Conservation (phyloP, 1,140 invertebrate species). For the Hydropsyche tenuis region DNA sequence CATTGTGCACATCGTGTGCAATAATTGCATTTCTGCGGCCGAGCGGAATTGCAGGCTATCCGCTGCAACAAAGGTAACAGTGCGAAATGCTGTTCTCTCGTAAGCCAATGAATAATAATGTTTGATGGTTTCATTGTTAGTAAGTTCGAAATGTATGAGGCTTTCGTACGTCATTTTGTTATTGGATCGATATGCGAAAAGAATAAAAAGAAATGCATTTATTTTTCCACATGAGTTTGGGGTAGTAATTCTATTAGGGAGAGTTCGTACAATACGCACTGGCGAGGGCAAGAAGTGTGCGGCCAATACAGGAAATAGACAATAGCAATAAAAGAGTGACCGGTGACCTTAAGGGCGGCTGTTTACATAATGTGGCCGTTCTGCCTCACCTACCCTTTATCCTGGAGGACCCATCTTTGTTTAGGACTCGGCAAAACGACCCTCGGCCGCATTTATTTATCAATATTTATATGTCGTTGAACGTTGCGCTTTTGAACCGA, state of each 20-base stretch:
- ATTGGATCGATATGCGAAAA: too few species aligned
- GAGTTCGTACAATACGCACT: too few species aligned
- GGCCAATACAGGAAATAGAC: constrained; percentile 38
- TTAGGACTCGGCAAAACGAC: constrained; percentile 34
- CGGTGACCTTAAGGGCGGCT: constrained; percentile 33
- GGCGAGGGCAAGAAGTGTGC: constrained; percentile 12
- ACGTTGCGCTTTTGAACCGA: not conserved
- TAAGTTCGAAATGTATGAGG: too few species aligned
- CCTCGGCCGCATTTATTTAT: constrained; percentile 24
- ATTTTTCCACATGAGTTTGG: too few species aligned
- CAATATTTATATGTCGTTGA: constrained; percentile 14
- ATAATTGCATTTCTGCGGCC: constrained; percentile 22
- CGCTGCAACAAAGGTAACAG: too few species aligned
- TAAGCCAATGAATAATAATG: not conserved
- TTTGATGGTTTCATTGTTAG: too few species aligned
- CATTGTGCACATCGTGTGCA: constrained; percentile 5
- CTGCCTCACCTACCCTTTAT: constrained; percentile 30
- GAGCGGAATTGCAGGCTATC: not conserved
- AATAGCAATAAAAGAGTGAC: constrained; percentile 42
- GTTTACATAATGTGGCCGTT: constrained; percentile 38
- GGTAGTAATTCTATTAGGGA: not conserved
- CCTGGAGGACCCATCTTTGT: constrained; percentile 32
- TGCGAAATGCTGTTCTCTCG: constrained; percentile 1
- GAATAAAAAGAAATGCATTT: too few species aligned
- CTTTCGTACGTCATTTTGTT: too few species aligned